Base-by-base conservation (phyloP, 2,797 vertebrate species). In the Halcyon leucocephala region DNA sequence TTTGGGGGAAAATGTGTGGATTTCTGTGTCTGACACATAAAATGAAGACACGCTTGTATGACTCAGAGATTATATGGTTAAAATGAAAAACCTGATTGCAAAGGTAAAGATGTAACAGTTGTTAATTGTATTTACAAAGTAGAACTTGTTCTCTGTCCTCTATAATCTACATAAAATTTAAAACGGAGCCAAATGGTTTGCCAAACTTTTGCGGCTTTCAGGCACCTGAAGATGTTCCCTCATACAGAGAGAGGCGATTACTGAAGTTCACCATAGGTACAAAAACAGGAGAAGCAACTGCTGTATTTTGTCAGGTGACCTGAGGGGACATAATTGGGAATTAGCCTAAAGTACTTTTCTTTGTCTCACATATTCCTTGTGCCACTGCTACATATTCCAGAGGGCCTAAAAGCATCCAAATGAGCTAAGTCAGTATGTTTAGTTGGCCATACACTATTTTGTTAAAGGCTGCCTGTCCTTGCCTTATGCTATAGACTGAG, bases 111-210 rank as follows among this genome's bases (percentile, higher is more conserved):
- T 93, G 86, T 91, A 96, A 84, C 86, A 78, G 90, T 91, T 80
- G 62, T 95, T 97, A 97, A 96, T 92, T 96, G 84, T 97, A 66
- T 97, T 96, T 96, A 95, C 94, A 74, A 90, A 97, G 93, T 85
- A 96, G 84, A 95, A 97, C 96, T 95, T 97, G 96, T 97, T 96
- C 91, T 89, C 88, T 91, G 72, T 95, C 82, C 82, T 96, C 84
- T 89, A 2, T 94, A 93, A 95, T 96, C 91, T 96, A 73, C 96
- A 95, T 97, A 96, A 69, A 95, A 97, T 97, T 97, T 96, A 95
- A 95, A 95, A 42, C 35, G 72, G 86, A 96, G 96, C 96, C 96
- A 97, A 89, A 55, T 51, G 14, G 79, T 91, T 95, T 96, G 96
- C 96, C 94, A 97, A 84, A 92, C 70, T 92, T 95, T 18, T 94